Evolutionary conservation across 2,888 invertebrate species (phyloP).

Genomic region (Notodonta dromedarius): DNA sequence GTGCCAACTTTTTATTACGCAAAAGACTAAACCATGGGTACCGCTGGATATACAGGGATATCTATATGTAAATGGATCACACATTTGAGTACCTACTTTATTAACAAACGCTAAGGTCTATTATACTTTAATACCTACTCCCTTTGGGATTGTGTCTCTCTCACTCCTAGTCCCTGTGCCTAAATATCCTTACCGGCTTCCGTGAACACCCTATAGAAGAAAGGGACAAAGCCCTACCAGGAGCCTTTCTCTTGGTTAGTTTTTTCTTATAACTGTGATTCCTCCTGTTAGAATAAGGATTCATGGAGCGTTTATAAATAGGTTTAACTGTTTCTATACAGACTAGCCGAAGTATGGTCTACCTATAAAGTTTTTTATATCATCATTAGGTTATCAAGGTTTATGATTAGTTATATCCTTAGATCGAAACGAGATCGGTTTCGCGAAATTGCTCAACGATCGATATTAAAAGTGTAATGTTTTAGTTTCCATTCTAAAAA

Average conservation of each 20-base stretch:
- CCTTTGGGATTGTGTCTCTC: too few species aligned
- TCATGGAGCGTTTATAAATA: slow-evolving; percentile 25
- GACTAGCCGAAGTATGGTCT: slow-evolving; percentile 34
- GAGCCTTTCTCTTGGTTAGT: too few species aligned
- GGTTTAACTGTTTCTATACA: slow-evolving; percentile 35
- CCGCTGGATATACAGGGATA: too few species aligned
- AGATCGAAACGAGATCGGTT: slow-evolving; percentile 30
- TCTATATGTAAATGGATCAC: too few species aligned
- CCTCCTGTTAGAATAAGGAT: too few species aligned
- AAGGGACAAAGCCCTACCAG: too few species aligned
- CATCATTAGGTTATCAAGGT: slow-evolving; percentile 48
- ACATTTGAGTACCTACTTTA: too few species aligned
- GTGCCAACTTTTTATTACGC: slow-evolving; percentile 20
- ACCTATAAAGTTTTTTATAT: slow-evolving; percentile 51
- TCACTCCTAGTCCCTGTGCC: too few species aligned
- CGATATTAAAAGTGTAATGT: slow-evolving; percentile 33
- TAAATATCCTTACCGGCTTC: too few species aligned
- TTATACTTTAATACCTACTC: too few species aligned
- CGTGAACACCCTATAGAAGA: too few species aligned
- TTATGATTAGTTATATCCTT: slow-evolving; percentile 46
- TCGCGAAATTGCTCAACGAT: slow-evolving; percentile 27
- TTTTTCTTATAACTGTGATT: too few species aligned
- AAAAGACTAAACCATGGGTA: slow-evolving; percentile 16
- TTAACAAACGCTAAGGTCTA: slow-evolving; percentile 24
- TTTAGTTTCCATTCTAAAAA: neutral